These are phyloP conservation scores for Mustelus asterias DNA, from an alignment of 2,113 vertebrate species.

Conservation along the genomic window DNA sequence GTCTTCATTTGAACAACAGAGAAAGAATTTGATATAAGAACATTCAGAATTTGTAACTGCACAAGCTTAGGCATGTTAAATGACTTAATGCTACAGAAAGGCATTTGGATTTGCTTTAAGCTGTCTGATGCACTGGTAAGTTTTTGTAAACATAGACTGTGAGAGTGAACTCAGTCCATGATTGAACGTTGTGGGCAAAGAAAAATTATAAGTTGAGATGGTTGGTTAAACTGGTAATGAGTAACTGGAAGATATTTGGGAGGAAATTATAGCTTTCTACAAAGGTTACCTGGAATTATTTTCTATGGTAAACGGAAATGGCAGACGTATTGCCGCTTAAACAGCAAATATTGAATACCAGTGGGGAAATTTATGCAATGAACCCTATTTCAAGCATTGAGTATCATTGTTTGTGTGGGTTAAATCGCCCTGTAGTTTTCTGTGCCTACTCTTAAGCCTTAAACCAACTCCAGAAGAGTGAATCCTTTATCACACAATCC, in stretches of 20 bases:
- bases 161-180: background rate
- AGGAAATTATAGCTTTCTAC: background rate
- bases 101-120: background rate
- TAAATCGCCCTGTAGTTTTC: background rate
- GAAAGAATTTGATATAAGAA: background rate
- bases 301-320: background rate
- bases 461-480: background rate
- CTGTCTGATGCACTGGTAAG: background rate
- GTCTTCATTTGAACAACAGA: background rate
- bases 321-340: background rate
- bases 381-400: background rate
- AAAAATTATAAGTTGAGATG: background rate
- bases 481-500: background rate
- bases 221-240: background rate
- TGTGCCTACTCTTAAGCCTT: background rate
- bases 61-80: background rate
- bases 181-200: background rate
- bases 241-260: background rate
- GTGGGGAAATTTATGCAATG: background rate
- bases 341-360: background rate
- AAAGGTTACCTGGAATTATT: background rate
- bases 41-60: background rate
- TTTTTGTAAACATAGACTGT: background rate
- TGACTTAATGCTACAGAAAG: background rate
- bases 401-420: background rate